These are phyloP conservation scores for Dromas ardeola DNA, from an alignment of 2,113 vertebrate genomes.

Conservation along the genomic window DNA sequence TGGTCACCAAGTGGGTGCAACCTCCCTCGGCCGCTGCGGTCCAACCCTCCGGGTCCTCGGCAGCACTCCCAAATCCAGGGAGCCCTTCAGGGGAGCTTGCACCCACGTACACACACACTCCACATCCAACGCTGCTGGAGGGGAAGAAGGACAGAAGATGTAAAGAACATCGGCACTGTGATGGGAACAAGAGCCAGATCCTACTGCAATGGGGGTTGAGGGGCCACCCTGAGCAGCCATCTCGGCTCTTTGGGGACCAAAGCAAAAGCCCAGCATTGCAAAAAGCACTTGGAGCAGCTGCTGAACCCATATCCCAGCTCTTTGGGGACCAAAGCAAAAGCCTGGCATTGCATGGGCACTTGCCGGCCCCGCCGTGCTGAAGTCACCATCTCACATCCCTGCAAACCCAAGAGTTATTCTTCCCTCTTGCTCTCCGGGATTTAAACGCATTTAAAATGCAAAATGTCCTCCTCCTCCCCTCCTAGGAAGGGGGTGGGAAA, in stretches of 20 bases:
- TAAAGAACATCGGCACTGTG: rapidly evolving
- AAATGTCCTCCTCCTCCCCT: constrained; percentile 21
- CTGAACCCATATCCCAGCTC: not conserved
- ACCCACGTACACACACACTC: rapidly evolving
- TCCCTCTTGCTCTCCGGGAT: not conserved
- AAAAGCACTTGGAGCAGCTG: rapidly evolving
- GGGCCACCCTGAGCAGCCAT: not conserved
- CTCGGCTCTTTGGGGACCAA: rapidly evolving
- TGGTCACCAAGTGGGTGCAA: not conserved
- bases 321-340: not conserved
- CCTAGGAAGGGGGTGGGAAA: not conserved
- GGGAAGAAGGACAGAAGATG: not conserved
- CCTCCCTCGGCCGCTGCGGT: not conserved
- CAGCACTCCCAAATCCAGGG: not conserved
- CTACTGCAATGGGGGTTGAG: not conserved
- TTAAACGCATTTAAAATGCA: not conserved
- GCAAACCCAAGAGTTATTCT: not conserved
- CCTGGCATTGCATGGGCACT: not conserved
- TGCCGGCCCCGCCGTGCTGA: not conserved
- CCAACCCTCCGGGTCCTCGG: not conserved
- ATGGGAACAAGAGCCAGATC: not conserved
- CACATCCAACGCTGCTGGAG: rapidly evolving
- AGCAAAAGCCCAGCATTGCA: not conserved
- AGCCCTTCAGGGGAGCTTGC: not conserved
- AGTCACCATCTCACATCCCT: not conserved